Conservation (phyloP, 2,888 invertebrate species). For the Ommatoiulus sabulosus region DNA sequence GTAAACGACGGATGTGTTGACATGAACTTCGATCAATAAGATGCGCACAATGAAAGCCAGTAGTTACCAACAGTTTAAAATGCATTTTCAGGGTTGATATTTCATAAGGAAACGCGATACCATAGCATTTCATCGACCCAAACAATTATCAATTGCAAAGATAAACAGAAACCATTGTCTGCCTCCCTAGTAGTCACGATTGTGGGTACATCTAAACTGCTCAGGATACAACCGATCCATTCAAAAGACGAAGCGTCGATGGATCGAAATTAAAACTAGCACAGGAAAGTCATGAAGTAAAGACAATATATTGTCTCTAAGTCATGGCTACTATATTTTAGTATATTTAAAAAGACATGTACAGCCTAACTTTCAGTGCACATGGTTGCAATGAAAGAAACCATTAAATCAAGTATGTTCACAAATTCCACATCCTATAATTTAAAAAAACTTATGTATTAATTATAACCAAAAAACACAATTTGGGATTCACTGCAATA, state of each 20-base stretch:
- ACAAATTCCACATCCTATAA: too few species aligned
- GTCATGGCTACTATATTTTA: too few species aligned
- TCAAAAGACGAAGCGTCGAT: neutral
- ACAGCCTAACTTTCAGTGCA: too few species aligned
- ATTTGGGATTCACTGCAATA: too few species aligned
- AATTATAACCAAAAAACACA: too few species aligned
- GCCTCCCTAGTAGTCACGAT: neutral
- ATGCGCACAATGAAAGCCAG: neutral
- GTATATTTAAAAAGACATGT: too few species aligned
- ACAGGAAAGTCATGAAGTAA: neutral
- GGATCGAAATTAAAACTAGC: neutral
- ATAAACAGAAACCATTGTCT: constrained; percentile 4
- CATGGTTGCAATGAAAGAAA: too few species aligned
- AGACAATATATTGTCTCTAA: too few species aligned
- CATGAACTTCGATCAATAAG: neutral
- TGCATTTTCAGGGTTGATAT: neutral
- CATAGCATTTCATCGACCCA: neutral
- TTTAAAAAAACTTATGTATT: too few species aligned
- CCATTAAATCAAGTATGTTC: too few species aligned
- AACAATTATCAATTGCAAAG: neutral
- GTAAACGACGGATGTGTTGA: neutral
- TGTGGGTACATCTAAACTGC: neutral
- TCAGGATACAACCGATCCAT: constrained; percentile 1
- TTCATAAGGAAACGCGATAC: neutral
- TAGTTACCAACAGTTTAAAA: neutral